Conservation (phyloP, 1,140 invertebrate species). For the Dinoponera quadriceps region DNA sequence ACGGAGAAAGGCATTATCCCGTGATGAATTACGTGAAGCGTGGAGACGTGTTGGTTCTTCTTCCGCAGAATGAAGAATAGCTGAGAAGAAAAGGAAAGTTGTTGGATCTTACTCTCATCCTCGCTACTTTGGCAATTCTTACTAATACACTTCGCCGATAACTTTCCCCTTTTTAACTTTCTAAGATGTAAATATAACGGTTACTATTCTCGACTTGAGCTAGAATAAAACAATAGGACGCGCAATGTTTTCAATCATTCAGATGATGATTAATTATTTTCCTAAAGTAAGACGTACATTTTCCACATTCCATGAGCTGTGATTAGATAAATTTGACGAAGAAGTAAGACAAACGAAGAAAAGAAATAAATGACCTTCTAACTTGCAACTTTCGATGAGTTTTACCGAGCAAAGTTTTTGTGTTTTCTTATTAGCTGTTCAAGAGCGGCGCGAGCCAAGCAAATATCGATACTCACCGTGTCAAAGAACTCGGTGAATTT, state of each 20-base stretch:
- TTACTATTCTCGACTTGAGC: no score
- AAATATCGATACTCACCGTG: constrained; percentile 88
- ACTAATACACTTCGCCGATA: no score
- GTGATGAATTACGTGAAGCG: constrained; percentile 97
- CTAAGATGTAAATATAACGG: no score
- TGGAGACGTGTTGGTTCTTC: constrained; percentile 97
- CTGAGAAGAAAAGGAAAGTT: constrained; percentile 80
- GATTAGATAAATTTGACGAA: no score
- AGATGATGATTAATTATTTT: no score
- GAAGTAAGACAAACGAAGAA: no score
- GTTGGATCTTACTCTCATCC: no score
- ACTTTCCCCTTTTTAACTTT: no score
- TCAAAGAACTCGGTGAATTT: constrained; percentile 99
- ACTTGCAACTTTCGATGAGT: neutral
- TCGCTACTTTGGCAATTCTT: no score
- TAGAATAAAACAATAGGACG: no score
- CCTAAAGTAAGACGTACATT: neutral
- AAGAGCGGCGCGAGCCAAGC: neutral
- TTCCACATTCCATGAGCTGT: no score
- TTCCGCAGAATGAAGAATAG: constrained; percentile 96
- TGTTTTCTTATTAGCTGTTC: neutral
- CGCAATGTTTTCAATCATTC: neutral
- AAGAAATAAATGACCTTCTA: no score
- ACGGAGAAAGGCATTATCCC: constrained; percentile 97
- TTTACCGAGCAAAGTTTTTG: constrained; percentile 1